Evolutionary conservation across 2,888 invertebrate genomes (phyloP).

Genomic region (Tetragonula carbonaria): DNA sequence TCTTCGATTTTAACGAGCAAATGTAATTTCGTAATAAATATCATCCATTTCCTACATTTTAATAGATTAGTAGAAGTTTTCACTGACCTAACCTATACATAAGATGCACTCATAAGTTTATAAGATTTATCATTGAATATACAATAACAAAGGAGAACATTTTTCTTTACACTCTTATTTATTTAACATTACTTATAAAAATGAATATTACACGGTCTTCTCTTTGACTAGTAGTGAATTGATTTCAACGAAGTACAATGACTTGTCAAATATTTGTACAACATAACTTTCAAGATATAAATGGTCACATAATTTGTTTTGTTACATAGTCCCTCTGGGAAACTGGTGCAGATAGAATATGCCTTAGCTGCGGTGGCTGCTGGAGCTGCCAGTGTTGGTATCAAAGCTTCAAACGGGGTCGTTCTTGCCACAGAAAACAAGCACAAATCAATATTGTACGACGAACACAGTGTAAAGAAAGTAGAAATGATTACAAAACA

Average conservation of each 20-base stretch:
- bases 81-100: constrained; percentile 47
- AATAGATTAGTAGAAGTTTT: neutral
- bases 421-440: constrained; percentile 99
- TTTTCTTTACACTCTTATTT: neutral
- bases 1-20: neutral
- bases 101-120: neutral
- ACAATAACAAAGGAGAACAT: neutral
- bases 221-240: neutral
- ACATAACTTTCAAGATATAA: neutral
- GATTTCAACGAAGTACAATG: constrained; percentile 23
- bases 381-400: constrained; percentile 99
- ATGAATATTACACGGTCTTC: neutral
- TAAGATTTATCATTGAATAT: constrained; percentile 14
- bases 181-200: neutral
- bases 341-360: constrained; percentile 99
- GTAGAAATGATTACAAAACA: constrained; percentile 98
- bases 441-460: constrained; percentile 97
- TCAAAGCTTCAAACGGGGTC: constrained; percentile 99
- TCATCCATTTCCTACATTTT: neutral
- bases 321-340: constrained; percentile 95
- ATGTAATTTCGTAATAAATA: neutral
- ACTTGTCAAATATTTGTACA: constrained; percentile 47
- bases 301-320: constrained; percentile 15
- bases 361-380: constrained; percentile 99
- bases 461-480: constrained; percentile 98